phyloP scores from a whole-genome alignment of 2,797 vertebrate species.

The Mycteria americana region DNA sequence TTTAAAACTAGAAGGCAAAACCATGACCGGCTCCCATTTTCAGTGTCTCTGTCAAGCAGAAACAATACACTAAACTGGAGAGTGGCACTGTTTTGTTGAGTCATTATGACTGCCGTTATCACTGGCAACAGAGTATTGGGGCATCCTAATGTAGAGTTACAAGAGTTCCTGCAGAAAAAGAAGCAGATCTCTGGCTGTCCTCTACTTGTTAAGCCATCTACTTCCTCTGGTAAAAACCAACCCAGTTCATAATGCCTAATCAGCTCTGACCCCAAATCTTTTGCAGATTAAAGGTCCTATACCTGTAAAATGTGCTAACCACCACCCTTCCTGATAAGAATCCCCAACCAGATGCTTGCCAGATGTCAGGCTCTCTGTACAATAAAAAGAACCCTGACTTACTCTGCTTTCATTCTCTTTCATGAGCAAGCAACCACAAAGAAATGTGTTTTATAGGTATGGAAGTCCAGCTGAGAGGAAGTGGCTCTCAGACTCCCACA shows the following conservation, averaged over 20 bases:
- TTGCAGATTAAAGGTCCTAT: not conserved
- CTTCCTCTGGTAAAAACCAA: not conserved
- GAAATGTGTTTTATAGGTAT: conserved; percentile 13
- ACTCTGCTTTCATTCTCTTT: not conserved
- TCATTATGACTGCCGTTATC: not conserved
- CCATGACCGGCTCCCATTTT: not conserved
- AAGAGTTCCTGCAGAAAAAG: not conserved
- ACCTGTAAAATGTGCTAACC: conserved; percentile 23
- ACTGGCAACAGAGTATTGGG: not conserved
- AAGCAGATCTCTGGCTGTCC: not conserved
- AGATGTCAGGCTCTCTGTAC: not conserved
- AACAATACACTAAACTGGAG: not conserved
- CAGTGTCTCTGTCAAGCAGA: not conserved
- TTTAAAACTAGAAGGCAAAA: not conserved
- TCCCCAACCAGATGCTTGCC: conserved; percentile 7
- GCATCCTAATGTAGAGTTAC: not conserved
- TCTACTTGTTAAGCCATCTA: not conserved
- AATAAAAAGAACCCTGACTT: not conserved
- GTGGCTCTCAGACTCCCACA: not conserved
- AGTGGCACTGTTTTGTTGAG: not conserved
- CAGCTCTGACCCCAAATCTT: not conserved
- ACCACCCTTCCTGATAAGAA: not conserved
- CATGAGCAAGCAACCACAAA: not conserved
- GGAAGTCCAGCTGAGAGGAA: not conserved
- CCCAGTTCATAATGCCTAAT: not conserved